phyloP scores from a whole-genome alignment of 1,140 invertebrate genomes.

The Pectinophora gossypiella region DNA sequence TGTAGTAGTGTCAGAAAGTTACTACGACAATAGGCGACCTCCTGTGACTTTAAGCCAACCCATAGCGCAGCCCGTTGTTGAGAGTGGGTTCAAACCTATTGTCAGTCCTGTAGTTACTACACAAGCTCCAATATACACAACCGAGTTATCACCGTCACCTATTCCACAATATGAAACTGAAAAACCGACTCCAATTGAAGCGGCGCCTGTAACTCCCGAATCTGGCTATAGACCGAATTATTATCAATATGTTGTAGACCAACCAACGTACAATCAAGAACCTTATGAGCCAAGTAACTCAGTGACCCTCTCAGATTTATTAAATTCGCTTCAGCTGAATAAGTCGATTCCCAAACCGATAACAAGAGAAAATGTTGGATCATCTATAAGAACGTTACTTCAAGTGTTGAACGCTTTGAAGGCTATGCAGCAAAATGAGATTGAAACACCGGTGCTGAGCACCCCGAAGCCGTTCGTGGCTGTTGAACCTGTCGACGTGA shows the following conservation, averaged over 20 bases:
- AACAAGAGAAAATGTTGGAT: slow-evolving; percentile 84
- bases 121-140: slow-evolving; percentile 26
- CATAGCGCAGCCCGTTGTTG: slow-evolving; percentile 46
- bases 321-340: slow-evolving; percentile 81
- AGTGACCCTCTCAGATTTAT: slow-evolving; percentile 53
- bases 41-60: slow-evolving; percentile 24
- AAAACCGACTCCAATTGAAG: slow-evolving; percentile 28
- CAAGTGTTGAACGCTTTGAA: slow-evolving; percentile 82
- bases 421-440: slow-evolving; percentile 57
- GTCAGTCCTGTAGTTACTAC: slow-evolving; percentile 29
- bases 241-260: slow-evolving; percentile 41
- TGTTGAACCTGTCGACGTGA: slow-evolving; percentile 21
- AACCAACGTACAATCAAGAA: slow-evolving; percentile 28
- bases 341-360: slow-evolving; percentile 85
- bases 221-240: slow-evolving; percentile 34
- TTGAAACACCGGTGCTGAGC: slow-evolving; percentile 41
- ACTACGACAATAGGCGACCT: slow-evolving; percentile 50
- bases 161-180: slow-evolving; percentile 21
- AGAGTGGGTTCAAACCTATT: slow-evolving; percentile 68
- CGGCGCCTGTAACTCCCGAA: slow-evolving; percentile 16
- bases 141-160: slow-evolving; percentile 12
- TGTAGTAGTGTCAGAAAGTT: slow-evolving; percentile 46
- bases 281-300: slow-evolving; percentile 26
- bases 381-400: slow-evolving; percentile 84
- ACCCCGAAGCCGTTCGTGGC: slow-evolving; percentile 55